These are phyloP conservation scores for Hirtodrosophila trivittata DNA, from an alignment of 2,888 invertebrate species.

Conservation along the genomic window DNA sequence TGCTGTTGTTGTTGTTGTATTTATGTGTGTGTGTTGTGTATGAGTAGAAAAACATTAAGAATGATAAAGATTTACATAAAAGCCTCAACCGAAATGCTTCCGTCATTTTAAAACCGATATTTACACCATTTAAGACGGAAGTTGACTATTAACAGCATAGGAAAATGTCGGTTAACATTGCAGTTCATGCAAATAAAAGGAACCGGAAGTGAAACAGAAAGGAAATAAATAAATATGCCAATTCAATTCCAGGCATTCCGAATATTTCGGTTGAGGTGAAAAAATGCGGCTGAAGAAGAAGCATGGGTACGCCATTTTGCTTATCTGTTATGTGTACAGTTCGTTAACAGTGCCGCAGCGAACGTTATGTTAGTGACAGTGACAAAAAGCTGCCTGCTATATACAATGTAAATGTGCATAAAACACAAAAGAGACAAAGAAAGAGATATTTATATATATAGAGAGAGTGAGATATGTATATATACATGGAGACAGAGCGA, in stretches of 20 bases:
- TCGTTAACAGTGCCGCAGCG: slow-evolving; percentile 34
- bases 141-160: no score
- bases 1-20: slow-evolving; percentile 18
- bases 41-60: not conserved
- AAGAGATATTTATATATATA: not conserved
- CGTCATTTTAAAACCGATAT: not conserved
- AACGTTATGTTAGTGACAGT: slow-evolving; percentile 61
- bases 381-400: slow-evolving; percentile 49
- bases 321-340: slow-evolving; percentile 32
- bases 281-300: not conserved
- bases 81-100: not conserved
- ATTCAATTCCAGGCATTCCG: not conserved
- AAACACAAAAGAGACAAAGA: slow-evolving; percentile 4
- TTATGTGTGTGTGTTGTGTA: slow-evolving; percentile 32
- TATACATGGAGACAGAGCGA: slow-evolving; percentile 10
- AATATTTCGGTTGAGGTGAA: slow-evolving; percentile 1
- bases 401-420: slow-evolving; percentile 16
- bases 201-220: no score
- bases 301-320: not conserved
- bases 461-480: not conserved
- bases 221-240: not conserved
- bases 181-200: no score
- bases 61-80: not conserved
- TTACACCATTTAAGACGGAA: no score
- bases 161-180: not conserved